Conservation (phyloP, 2,113 vertebrate genomes). For the Phrynosoma blainvillii region DNA sequence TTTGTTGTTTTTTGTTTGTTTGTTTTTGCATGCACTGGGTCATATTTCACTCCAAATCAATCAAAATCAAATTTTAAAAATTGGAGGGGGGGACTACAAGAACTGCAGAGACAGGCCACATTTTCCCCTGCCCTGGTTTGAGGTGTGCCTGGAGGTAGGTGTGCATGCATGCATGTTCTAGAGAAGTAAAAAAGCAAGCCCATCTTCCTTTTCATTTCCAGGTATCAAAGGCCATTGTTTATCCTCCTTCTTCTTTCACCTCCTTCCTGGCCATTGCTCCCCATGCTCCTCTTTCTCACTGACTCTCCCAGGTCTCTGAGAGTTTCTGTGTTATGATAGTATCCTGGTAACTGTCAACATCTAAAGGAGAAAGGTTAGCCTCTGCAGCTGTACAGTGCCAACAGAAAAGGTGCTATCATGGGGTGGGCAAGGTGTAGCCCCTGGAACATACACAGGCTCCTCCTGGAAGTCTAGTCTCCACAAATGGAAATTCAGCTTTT, state of each 20-base stretch:
- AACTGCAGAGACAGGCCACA: too few species aligned
- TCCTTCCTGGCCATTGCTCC: not conserved
- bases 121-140: not conserved
- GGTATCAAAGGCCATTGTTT: too few species aligned
- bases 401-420: not conserved
- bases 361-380: not conserved
- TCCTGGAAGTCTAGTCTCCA: too few species aligned
- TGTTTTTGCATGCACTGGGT: too few species aligned
- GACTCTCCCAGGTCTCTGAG: not conserved
- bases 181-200: not conserved
- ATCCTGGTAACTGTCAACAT: not conserved
- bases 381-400: not conserved
- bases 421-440: too few species aligned
- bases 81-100: too few species aligned
- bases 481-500: too few species aligned
- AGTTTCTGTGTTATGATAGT: not conserved
- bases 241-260: too few species aligned
- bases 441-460: too few species aligned
- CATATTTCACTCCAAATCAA: too few species aligned
- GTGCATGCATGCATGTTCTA: not conserved
- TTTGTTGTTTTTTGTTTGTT: too few species aligned
- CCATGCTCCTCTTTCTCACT: not conserved
- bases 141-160: not conserved
- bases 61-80: too few species aligned
- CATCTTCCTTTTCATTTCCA: not conserved